Evolutionary conservation across 2,888 invertebrate species (phyloP).

Genomic region (Acheta domesticus): DNA sequence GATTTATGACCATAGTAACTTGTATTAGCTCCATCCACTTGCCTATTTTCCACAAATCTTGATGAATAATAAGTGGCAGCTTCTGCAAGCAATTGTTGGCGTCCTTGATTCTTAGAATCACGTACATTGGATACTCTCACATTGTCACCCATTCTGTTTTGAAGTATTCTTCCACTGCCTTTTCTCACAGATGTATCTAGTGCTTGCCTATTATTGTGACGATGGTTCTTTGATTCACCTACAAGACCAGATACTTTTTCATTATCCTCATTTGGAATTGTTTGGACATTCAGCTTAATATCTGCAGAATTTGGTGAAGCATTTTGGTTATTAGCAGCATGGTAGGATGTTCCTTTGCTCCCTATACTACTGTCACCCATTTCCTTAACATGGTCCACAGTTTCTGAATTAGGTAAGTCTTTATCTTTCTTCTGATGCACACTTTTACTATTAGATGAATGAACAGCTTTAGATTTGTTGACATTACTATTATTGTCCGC

Average conservation of each 20-base stretch:
- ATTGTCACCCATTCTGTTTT: not conserved
- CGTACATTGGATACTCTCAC: constrained; percentile 27
- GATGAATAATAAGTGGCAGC: constrained; percentile 30
- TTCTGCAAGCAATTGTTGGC: constrained; percentile 31
- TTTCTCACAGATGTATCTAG: not conserved
- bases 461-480: not conserved
- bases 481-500: not conserved
- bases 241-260: not conserved
- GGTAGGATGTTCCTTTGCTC: not conserved
- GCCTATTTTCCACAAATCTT: no score
- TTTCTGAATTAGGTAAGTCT: not conserved
- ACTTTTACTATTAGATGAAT: not conserved
- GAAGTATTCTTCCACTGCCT: constrained; percentile 21
- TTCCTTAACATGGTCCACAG: not conserved
- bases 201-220: not conserved
- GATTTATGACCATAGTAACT: no score
- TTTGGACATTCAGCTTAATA: not conserved
- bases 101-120: constrained; percentile 31
- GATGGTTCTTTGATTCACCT: not conserved
- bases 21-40: no score
- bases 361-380: not conserved
- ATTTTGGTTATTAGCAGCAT: not conserved
- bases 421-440: no score
- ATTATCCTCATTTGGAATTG: not conserved
- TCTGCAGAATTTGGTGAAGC: not conserved